Conservation (phyloP, 2,888 invertebrate species). For the Sympetrum striolatum region DNA sequence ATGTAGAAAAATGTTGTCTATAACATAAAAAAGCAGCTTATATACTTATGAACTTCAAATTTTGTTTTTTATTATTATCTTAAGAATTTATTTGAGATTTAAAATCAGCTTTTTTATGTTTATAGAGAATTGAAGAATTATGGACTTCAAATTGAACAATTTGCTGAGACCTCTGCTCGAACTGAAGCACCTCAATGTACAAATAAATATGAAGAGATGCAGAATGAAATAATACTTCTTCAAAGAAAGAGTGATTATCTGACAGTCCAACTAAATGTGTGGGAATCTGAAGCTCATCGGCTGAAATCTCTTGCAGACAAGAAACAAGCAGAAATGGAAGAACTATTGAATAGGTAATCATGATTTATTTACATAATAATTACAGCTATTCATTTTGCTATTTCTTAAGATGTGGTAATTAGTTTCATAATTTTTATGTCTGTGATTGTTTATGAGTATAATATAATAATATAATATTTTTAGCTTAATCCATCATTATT, state of each 20-base stretch:
- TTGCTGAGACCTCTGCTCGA: not conserved
- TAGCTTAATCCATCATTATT: too few relatives aligned
- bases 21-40: too few relatives aligned
- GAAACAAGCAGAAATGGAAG: slow-evolving; percentile 71
- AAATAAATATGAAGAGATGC: slow-evolving; percentile 58
- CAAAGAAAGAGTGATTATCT: slow-evolving; percentile 62
- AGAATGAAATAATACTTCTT: slow-evolving; percentile 64
- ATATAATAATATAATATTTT: too few relatives aligned
- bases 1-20: too few relatives aligned
- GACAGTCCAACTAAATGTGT: slow-evolving; percentile 63
- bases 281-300: slow-evolving; percentile 65
- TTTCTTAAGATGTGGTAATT: too few relatives aligned
- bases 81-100: not conserved
- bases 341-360: slow-evolving; percentile 60
- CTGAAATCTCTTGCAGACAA: slow-evolving; percentile 75
- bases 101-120: not conserved
- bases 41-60: too few relatives aligned
- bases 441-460: too few relatives aligned
- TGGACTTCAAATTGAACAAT: not conserved
- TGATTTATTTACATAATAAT: not conserved
- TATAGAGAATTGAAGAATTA: not conserved
- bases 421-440: too few relatives aligned
- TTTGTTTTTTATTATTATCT: not conserved
- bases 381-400: not conserved
- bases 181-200: slow-evolving; percentile 47